These are phyloP conservation scores for Tetrax tetrax DNA, from an alignment of 2,113 vertebrate species.

Conservation along the genomic window DNA sequence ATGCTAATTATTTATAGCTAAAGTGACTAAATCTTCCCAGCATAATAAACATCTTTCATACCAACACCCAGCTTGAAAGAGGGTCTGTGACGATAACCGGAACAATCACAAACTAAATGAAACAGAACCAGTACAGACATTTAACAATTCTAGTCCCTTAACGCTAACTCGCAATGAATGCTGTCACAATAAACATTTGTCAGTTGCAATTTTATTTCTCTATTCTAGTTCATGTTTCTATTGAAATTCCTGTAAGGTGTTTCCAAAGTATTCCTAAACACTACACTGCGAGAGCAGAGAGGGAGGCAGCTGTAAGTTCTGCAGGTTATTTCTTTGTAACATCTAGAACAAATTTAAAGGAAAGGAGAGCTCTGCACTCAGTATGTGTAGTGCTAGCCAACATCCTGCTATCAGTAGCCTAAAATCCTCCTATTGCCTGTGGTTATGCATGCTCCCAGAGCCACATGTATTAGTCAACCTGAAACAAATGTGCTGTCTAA, in stretches of 20 bases:
- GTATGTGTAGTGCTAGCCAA: neutral
- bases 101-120: neutral
- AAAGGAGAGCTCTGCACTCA: neutral
- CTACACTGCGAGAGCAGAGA: neutral
- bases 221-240: neutral
- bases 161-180: neutral
- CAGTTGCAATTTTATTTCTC: neutral
- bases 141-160: neutral
- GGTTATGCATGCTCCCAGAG: neutral
- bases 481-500: constrained; percentile 6
- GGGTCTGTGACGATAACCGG: neutral
- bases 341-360: neutral
- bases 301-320: neutral
- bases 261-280: neutral
- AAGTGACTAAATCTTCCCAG: neutral
- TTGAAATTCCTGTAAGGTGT: neutral
- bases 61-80: neutral
- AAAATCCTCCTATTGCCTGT: neutral
- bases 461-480: neutral
- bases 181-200: neutral
- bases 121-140: neutral
- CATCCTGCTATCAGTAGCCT: neutral
- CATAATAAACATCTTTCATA: neutral
- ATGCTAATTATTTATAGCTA: neutral
- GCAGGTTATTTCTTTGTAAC: neutral